Evolutionary conservation across 2,888 invertebrate species (phyloP).

Genomic region (Tenthredo mesomela): DNA sequence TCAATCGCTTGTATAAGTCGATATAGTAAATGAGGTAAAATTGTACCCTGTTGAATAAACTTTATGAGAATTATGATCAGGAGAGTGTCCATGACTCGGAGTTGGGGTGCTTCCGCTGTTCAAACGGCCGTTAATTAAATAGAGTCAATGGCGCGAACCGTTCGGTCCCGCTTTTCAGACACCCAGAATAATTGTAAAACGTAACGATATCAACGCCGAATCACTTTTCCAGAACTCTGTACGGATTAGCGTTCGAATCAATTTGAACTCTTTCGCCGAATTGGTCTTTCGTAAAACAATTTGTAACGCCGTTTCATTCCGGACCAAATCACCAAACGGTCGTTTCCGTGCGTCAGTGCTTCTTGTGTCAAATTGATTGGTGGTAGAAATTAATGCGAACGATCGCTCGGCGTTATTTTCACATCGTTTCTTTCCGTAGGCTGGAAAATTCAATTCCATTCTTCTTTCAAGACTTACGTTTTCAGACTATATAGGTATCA

Average conservation of each 20-base stretch:
- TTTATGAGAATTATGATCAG: conserved; percentile 23
- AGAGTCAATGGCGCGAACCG: conserved; percentile 29
- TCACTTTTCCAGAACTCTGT: conserved; percentile 32
- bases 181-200: conserved; percentile 47
- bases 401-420: conserved; percentile 23
- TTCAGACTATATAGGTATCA: background rate
- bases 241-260: conserved; percentile 36
- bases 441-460: background rate
- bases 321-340: conserved; percentile 23
- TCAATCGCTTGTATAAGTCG: background rate
- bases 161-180: conserved; percentile 19
- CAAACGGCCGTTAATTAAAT: conserved; percentile 34
- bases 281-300: conserved; percentile 42
- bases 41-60: conserved; percentile 1
- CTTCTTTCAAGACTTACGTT: background rate
- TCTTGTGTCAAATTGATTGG: conserved; percentile 14
- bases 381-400: conserved; percentile 12
- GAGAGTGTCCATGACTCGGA: conserved; percentile 14
- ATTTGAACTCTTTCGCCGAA: conserved; percentile 41
- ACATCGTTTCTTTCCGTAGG: background rate
- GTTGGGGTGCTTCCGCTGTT: background rate
- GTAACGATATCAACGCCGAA: conserved; percentile 47
- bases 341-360: background rate
- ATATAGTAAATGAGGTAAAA: conserved; percentile 7
- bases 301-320: conserved; percentile 43